phyloP scores from a whole-genome alignment of 2,113 vertebrate genomes.

The Eurystomus gularis region DNA sequence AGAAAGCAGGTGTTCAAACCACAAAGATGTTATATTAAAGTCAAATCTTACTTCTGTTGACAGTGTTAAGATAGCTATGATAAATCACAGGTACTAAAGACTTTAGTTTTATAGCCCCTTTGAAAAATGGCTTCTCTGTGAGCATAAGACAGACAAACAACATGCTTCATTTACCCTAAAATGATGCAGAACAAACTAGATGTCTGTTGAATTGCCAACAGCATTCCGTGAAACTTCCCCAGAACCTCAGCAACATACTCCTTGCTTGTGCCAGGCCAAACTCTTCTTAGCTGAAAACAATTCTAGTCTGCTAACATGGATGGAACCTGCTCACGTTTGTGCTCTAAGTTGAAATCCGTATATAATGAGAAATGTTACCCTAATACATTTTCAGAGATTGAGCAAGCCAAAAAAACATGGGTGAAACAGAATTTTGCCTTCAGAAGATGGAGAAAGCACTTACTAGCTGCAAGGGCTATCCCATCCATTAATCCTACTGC shows the following conservation, averaged over 20 bases:
- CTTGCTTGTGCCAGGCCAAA: neutral
- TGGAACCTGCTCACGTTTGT: neutral
- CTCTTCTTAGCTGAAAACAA: neutral
- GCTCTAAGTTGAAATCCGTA: neutral
- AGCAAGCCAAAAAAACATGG: neutral
- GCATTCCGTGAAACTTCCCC: neutral
- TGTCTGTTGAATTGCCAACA: neutral
- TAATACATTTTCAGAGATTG: neutral
- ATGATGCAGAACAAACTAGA: neutral
- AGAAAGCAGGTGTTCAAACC: neutral
- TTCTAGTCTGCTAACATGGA: rapidly evolving
- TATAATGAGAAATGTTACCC: neutral
- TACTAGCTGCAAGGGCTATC: neutral
- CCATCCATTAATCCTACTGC: neutral
- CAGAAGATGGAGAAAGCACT: neutral
- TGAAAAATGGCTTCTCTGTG: neutral
- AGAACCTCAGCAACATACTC: rapidly evolving
- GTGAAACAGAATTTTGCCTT: neutral
- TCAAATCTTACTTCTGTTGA: neutral
- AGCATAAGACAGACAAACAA: neutral
- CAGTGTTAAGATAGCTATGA: neutral
- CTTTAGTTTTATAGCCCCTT: neutral
- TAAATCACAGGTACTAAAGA: neutral
- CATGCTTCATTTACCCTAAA: neutral
- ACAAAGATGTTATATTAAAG: neutral